These are phyloP conservation scores for Drosophila tsacasi DNA, from an alignment of 1,140 invertebrate genomes.

Conservation along the genomic window DNA sequence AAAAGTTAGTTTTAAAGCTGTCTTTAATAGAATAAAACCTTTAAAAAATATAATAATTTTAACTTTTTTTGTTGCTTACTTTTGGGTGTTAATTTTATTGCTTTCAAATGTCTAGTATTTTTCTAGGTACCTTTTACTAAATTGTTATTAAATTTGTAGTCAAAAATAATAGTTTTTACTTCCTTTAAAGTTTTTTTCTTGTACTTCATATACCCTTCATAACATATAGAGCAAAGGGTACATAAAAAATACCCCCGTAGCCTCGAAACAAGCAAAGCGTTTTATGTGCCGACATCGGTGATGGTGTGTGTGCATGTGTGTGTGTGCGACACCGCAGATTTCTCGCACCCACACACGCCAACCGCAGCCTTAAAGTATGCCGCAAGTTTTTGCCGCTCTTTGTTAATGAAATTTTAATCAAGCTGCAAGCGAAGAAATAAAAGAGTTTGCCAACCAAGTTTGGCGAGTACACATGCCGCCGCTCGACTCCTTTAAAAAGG, in stretches of 20 bases:
- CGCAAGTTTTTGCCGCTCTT: constrained; percentile 70
- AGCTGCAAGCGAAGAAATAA: constrained; percentile 39
- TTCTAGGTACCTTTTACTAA: background rate
- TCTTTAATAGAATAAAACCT: background rate
- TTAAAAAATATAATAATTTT: background rate
- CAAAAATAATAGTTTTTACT: background rate
- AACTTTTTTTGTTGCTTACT: background rate
- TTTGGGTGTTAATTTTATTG: background rate
- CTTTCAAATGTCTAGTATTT: background rate
- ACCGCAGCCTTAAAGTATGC: constrained; percentile 74
- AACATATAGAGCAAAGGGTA: background rate
- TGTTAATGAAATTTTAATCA: constrained; percentile 85
- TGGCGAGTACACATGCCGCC: constrained; percentile 41
- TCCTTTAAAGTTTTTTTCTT: fast-evolving
- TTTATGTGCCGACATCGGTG: constrained; percentile 62
- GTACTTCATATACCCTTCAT: too few relatives aligned
- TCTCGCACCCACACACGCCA: constrained; percentile 49
- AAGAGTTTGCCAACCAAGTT: constrained; percentile 62
- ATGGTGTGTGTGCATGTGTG: constrained; percentile 11
- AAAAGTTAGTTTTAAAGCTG: background rate
- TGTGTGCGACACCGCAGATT: constrained; percentile 69
- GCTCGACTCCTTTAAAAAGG: constrained; percentile 46
- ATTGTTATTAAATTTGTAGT: too few relatives aligned
- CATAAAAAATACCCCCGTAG: constrained; percentile 41
- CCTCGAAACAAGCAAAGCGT: constrained; percentile 74